phyloP scores from a whole-genome alignment of 2,888 invertebrate genomes.

The Heliconius sara region DNA sequence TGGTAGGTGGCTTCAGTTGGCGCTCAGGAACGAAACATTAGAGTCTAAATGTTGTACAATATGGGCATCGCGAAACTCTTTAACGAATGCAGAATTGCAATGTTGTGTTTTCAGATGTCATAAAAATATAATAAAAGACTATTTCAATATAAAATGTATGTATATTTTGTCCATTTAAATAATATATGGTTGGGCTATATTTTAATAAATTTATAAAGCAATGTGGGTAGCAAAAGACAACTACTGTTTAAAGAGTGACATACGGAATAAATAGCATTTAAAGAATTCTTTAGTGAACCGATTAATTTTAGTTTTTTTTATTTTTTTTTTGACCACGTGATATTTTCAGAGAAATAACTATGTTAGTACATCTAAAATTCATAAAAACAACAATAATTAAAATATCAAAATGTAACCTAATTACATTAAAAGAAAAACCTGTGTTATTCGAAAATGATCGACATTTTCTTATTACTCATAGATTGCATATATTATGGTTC shows the following conservation, averaged over 20 bases:
- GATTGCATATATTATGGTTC: too few relatives aligned
- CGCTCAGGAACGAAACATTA: neutral
- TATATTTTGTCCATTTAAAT: neutral
- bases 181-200: neutral
- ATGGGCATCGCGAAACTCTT: neutral
- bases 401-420: neutral
- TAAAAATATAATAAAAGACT: neutral
- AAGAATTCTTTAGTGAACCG: neutral
- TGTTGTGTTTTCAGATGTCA: neutral
- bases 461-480: too few relatives aligned
- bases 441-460: neutral
- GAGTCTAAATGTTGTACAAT: neutral
- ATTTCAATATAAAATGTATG: neutral
- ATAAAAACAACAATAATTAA: neutral
- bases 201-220: neutral
- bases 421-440: neutral
- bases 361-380: neutral
- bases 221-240: neutral
- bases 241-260: neutral
- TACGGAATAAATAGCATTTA: neutral
- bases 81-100: neutral
- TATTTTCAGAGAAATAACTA: neutral
- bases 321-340: neutral
- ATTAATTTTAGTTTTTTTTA: neutral
- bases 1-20: neutral